A percentile compares a stretch with the other conserved stretches of the same genome.
Evolutionary conservation across 2,797 vertebrate species (phyloP).

Genomic region (Galaxias olidus): DNA sequence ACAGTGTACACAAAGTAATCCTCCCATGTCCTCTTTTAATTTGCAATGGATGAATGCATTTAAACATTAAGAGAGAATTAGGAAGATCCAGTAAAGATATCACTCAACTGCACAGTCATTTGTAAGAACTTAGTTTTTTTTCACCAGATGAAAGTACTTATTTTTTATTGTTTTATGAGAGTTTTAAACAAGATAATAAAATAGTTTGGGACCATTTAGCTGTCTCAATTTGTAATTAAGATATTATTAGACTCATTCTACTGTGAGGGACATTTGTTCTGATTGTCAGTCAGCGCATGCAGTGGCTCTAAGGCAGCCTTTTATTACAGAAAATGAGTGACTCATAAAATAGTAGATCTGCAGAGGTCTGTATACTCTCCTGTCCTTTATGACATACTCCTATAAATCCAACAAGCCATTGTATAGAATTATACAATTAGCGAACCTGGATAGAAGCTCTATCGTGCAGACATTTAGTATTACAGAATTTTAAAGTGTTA

Average conservation of each 20-base stretch:
- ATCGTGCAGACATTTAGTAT: not conserved
- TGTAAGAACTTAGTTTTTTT: not conserved
- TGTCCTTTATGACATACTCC: not conserved
- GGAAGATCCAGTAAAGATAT: too few species aligned
- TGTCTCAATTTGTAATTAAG: conserved; percentile 13
- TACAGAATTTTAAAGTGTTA: too few species aligned
- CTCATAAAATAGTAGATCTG: conserved; percentile 7
- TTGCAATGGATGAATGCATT: too few species aligned
- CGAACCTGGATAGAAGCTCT: not conserved
- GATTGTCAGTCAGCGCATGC: not conserved
- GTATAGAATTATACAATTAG: too few species aligned
- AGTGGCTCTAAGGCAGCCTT: not conserved
- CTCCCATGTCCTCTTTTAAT: too few species aligned
- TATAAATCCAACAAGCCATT: not conserved
- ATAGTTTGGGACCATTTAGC: not conserved
- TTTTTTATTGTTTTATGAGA: conserved; percentile 13
- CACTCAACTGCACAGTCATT: too few species aligned
- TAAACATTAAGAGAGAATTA: too few species aligned
- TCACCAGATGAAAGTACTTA: conserved; percentile 3
- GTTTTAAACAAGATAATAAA: conserved; percentile 15
- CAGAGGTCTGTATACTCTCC: not conserved
- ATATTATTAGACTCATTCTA: conserved; percentile 7
- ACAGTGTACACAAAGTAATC: not conserved
- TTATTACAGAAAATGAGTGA: conserved; percentile 14
- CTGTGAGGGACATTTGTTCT: not conserved